A percentile compares a stretch with the other conserved stretches of the same genome.
Conservation (phyloP, 2,113 vertebrate species). For the Eidolon helvum region DNA sequence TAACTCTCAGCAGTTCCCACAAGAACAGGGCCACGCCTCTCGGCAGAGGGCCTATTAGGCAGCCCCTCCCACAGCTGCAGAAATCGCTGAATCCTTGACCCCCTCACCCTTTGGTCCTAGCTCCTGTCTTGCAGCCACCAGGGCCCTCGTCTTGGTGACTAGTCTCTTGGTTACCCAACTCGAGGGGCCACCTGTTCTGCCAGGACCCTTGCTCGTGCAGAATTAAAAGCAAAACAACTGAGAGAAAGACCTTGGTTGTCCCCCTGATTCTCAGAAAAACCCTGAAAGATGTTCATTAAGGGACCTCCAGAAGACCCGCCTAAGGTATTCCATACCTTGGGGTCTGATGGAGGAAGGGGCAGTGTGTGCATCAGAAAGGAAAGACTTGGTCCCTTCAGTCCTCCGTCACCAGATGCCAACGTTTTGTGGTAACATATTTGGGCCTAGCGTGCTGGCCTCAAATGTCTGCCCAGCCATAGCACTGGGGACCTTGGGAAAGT, state of each 20-base stretch:
- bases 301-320: neutral
- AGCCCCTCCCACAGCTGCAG: neutral
- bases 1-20: rapidly evolving
- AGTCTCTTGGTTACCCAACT: neutral
- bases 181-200: neutral
- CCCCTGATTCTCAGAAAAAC: neutral
- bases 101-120: rapidly evolving
- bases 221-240: neutral
- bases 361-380: neutral
- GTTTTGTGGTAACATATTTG: neutral
- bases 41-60: rapidly evolving
- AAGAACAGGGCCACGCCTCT: rapidly evolving
- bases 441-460: neutral
- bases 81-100: neutral
- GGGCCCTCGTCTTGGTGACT: too few species aligned
- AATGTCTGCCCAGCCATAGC: rapidly evolving
- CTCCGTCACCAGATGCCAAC: rapidly evolving
- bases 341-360: neutral
- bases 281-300: neutral
- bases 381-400: neutral
- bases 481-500: neutral
- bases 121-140: neutral
- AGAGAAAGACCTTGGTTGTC: too few species aligned
- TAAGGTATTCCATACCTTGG: neutral
- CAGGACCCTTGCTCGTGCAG: too few species aligned